Evolutionary conservation across 2,888 invertebrate genomes (phyloP), one percentile per base, ranked within the genome.

Genomic region (Geotrupes spiniger): DNA sequence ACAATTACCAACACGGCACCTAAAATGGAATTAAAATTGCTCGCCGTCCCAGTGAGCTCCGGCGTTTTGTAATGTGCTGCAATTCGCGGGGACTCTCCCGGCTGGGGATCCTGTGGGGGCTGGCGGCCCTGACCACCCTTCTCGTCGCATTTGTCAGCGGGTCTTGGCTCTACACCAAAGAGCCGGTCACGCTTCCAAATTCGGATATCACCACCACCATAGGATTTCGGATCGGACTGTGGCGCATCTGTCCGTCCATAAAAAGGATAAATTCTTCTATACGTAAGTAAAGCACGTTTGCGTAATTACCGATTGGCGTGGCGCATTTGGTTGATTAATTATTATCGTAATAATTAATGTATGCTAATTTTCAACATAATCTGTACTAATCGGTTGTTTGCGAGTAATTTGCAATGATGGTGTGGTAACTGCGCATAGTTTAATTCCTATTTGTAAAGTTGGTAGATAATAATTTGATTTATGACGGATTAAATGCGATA

Each of bases 111-210:
- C 63, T 74, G 40, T 72, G 73, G 63, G 76, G 76, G n/a, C 59
- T 74, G 46, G 60, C 72, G 41, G 74, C 75, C 6, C 61, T 76
- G 47, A 70, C 65, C 46, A 72, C 75, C 11, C 65, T 77, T 11
- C 65, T 76, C 45, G 70, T 75, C 25, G 76, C 76, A 11, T 75
- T 76, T 59, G 71, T 75, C 51, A 72, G 75, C 63, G 73, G 74
- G 52, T 71, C 74, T 39, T 77, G 77, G 77, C 68, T 77, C 42
- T 74, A 73, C 64, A 76, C 76, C 31, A 70, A 70, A 54, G 76
- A 77, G 58, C 76, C 76, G 6, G 68, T 76, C 51, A 64, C 67
- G 28, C 61, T 76, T 45, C 74, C 74, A 39, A 70, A 72, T 57
- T 62, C 68, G 37, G 66, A 72, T 50, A 60, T 73, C 56, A 70